Percentiles rank a stretch among this genome's conserved stretches.
phyloP scores from a whole-genome alignment of 2,113 vertebrate genomes.

The Symphodus melops region DNA sequence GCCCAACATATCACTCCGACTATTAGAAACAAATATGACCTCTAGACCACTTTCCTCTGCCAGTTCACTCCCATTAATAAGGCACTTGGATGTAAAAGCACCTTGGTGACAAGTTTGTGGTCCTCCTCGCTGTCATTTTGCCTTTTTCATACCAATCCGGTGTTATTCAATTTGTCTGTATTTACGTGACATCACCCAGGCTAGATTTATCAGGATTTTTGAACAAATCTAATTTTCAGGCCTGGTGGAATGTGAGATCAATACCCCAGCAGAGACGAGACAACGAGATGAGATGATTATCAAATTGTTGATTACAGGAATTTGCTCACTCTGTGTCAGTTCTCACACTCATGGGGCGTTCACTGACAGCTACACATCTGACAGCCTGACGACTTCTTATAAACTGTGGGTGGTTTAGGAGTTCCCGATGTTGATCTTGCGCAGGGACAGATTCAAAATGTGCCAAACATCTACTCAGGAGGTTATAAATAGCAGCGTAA shows the following conservation, averaged over 20 bases:
- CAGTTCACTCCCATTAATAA: conserved; percentile 31
- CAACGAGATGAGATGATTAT: conserved; percentile 47
- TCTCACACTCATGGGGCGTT: conserved; percentile 46
- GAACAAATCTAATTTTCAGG: conserved; percentile 53
- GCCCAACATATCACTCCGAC: conserved; percentile 54
- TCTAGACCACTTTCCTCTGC: conserved; percentile 32
- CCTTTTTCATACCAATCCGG: conserved; percentile 15
- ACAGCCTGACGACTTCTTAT: conserved; percentile 50
- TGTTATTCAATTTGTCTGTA: conserved; percentile 45
- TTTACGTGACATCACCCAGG: conserved; percentile 44
- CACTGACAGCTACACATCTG: conserved; percentile 46
- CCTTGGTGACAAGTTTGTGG: conserved; percentile 7
- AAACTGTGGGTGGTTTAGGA: conserved; percentile 56
- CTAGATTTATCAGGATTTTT: conserved; percentile 52
- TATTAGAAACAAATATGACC: conserved; percentile 72
- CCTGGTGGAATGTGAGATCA: conserved; percentile 43
- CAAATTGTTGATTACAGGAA: conserved; percentile 58
- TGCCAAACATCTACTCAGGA: conserved; percentile 22
- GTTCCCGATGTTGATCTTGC: conserved; percentile 41
- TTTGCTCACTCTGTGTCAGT: conserved; percentile 29
- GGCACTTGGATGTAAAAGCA: conserved; percentile 12
- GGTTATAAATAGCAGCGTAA: conserved; percentile 44
- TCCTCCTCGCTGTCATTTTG: conserved; percentile 31
- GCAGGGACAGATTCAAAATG: conserved; percentile 29
- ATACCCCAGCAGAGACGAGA: conserved; percentile 44